Evolutionary conservation across 1,140 invertebrate genomes (phyloP).

Genomic region (Tetragnatha versicolor): DNA sequence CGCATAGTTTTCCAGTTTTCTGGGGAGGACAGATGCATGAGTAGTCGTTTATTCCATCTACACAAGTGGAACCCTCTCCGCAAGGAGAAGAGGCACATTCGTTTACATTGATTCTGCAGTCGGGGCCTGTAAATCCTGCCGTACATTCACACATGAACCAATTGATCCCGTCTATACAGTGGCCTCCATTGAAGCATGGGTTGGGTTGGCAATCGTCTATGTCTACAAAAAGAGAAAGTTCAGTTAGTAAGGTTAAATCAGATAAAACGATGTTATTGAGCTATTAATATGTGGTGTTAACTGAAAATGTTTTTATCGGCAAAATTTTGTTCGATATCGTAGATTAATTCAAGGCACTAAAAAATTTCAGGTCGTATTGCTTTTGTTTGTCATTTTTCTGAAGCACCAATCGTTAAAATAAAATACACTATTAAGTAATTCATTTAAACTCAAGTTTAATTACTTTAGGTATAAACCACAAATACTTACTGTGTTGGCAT

Average conservation of each 20-base stretch:
- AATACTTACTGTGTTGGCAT: constrained; percentile 64
- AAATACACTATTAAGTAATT: too few species aligned
- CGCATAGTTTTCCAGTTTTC: constrained; percentile 86
- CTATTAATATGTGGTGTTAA: too few species aligned
- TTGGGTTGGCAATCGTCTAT: constrained; percentile 59
- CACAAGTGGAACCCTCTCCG: constrained; percentile 59
- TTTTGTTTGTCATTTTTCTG: too few species aligned
- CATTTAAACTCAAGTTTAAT: too few species aligned
- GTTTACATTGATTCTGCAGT: constrained; percentile 64
- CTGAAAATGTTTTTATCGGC: too few species aligned
- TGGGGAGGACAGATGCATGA: constrained; percentile 85
- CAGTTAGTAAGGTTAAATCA: too few species aligned
- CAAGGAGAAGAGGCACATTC: constrained; percentile 64
- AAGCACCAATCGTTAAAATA: too few species aligned
- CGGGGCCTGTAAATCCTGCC: constrained; percentile 72
- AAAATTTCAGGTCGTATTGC: too few species aligned
- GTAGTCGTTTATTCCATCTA: constrained; percentile 70
- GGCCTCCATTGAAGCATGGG: constrained; percentile 66
- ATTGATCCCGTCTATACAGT: constrained; percentile 74
- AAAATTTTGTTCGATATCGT: too few species aligned
- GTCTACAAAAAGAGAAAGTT: constrained; percentile 57
- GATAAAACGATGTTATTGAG: too few species aligned
- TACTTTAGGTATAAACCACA: too few species aligned
- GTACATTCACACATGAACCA: constrained; percentile 78
- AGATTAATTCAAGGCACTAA: too few species aligned